Percentiles rank a stretch among this genome's conserved stretches.
These are phyloP conservation scores for Calcarius lapponicus DNA, from an alignment of 2,797 vertebrate species.

Conservation along the genomic window DNA sequence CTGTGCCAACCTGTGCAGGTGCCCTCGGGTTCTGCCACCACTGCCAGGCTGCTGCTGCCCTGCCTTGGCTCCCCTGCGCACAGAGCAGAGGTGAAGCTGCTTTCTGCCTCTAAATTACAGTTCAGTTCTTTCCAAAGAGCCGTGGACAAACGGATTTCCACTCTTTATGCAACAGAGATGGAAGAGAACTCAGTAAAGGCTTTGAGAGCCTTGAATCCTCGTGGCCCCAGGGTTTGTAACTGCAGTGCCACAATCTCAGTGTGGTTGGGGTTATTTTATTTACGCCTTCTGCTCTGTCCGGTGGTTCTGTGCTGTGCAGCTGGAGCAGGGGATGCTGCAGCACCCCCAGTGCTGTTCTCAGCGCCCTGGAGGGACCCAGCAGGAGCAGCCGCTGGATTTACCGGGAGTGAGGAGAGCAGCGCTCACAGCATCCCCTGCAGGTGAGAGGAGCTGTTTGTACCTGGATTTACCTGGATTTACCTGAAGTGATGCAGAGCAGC, in stretches of 20 bases:
- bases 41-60: neutral
- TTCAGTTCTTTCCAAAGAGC: neutral
- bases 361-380: neutral
- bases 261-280: neutral
- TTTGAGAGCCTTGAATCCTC: neutral
- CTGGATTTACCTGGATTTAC: too few species aligned
- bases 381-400: neutral
- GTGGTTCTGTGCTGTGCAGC: accelerated
- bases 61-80: neutral
- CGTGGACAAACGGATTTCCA: neutral
- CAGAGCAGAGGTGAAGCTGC: neutral
- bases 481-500: too few species aligned
- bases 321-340: neutral
- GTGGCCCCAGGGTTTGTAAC: neutral
- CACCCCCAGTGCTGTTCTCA: neutral
- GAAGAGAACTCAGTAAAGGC: neutral
- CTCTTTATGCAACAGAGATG: neutral
- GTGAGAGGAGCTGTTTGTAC: too few species aligned
- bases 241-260: neutral
- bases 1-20: neutral
- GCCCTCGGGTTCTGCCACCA: neutral
- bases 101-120: neutral
- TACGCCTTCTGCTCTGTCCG: neutral
- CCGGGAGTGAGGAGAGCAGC: neutral
- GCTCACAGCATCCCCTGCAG: neutral